Conservation (phyloP, 2,888 invertebrate genomes). For the Apantesis nais region DNA sequence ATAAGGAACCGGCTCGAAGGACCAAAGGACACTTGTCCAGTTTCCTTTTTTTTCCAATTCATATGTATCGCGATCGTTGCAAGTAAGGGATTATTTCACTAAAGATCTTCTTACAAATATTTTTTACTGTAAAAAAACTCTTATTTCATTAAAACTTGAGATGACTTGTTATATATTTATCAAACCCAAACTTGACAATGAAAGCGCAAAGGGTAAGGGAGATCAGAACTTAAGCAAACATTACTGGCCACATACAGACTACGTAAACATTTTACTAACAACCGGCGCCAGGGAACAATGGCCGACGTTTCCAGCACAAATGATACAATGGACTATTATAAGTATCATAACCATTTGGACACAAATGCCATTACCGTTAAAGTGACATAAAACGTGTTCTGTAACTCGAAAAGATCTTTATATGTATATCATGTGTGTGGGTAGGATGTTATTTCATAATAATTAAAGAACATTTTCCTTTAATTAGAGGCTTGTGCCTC, state of each 20-base stretch:
- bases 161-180: background rate
- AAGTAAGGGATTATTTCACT: background rate
- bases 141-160: background rate
- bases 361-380: slow-evolving; percentile 16
- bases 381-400: slow-evolving; percentile 7
- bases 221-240: slow-evolving; percentile 11
- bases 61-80: background rate
- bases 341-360: slow-evolving; percentile 7
- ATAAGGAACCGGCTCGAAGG: background rate
- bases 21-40: too few species aligned
- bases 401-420: background rate
- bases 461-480: background rate
- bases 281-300: slow-evolving; percentile 34
- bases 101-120: background rate
- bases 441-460: background rate
- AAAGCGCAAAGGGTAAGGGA: background rate
- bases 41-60: too few species aligned
- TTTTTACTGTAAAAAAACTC: background rate
- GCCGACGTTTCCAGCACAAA: slow-evolving; percentile 12
- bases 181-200: slow-evolving; percentile 1
- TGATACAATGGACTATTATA: slow-evolving; percentile 11
- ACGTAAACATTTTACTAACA: slow-evolving; percentile 41
- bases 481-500: too few species aligned
- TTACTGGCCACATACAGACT: slow-evolving; percentile 6
- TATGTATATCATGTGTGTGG: background rate